A percentile compares a stretch with the other conserved stretches of the same genome.
Evolutionary conservation across 2,113 vertebrate genomes (phyloP).

Genomic region (Pan troglodytes): NHGRI_mPanTro3-v2.1_pri NC_072421.2:8618001-8618500

Average conservation of each 20-base stretch:
- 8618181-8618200: background rate
- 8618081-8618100: background rate
- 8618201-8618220: background rate
- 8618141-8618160: background rate
- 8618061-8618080: no score
- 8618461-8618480: background rate
- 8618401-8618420: background rate
- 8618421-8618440: background rate
- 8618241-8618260: background rate
- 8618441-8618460: background rate
- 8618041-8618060: background rate
- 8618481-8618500: background rate
- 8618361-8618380: background rate
- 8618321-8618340: no score
- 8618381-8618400: fast-evolving
- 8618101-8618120: background rate
- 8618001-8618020: background rate
- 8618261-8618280: no score
- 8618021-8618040: background rate
- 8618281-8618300: fast-evolving
- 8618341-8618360: no score
- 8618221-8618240: background rate
- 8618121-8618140: background rate
- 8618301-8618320: background rate
- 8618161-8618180: background rate